Percentiles rank a stretch among this genome's conserved stretches.
Evolutionary conservation across 2,888 invertebrate genomes (phyloP).

Genomic region (Nomada ferruginata): DNA sequence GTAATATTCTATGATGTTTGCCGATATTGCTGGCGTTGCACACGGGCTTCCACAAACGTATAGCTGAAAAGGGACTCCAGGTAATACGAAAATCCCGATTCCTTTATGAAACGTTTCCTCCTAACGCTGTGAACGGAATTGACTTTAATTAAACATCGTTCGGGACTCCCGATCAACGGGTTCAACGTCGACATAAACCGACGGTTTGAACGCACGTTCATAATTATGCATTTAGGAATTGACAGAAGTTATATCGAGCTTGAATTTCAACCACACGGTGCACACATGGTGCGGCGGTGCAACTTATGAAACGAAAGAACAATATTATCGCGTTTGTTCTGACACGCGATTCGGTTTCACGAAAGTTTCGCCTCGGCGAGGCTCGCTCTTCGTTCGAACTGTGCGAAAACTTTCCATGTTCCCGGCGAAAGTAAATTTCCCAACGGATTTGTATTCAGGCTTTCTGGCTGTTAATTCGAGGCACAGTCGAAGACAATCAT

Average conservation of each 20-base stretch:
- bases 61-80: no score
- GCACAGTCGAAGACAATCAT: conserved; percentile 32
- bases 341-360: conserved; percentile 14
- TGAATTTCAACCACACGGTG: background rate
- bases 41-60: background rate
- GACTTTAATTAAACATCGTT: background rate
- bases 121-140: background rate
- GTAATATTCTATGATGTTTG: conserved; percentile 19
- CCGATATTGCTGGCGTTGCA: background rate
- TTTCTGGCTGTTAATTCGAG: conserved; percentile 34
- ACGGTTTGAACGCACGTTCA: no score
- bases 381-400: conserved; percentile 18
- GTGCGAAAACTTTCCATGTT: conserved; percentile 38
- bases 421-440: conserved; percentile 30
- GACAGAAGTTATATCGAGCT: background rate
- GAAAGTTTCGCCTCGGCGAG: background rate
- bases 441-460: conserved; percentile 7
- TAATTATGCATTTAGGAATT: no score
- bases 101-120: background rate
- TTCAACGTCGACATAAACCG: no score
- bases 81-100: conserved; percentile 3
- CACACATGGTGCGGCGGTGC: background rate
- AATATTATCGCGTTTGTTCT: conserved; percentile 5
- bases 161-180: no score
- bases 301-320: conserved; percentile 16